phyloP scores from a whole-genome alignment of 2,113 vertebrate species.

The Esox niger region DNA sequence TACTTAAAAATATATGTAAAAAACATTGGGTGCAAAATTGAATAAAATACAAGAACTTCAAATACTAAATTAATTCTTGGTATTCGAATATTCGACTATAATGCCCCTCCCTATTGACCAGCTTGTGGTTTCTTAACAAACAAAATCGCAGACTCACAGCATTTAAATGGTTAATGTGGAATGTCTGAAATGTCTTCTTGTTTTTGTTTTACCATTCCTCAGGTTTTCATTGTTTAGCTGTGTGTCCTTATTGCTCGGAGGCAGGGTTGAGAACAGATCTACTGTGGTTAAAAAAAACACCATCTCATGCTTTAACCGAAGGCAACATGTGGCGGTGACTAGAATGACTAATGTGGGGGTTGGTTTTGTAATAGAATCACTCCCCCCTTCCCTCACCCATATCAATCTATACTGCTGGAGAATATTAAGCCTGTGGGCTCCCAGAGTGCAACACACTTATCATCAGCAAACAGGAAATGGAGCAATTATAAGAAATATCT shows the following conservation, averaged over 20 bases:
- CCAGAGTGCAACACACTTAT: constrained; percentile 25
- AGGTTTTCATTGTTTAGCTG: background rate
- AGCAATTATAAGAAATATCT: constrained; percentile 20
- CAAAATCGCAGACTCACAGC: no score
- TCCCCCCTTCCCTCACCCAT: background rate
- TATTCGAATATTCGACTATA: no score
- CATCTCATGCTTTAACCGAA: constrained; percentile 11
- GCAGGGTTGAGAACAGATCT: background rate
- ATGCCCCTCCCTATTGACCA: no score
- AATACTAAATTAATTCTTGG: no score
- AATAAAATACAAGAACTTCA: no score
- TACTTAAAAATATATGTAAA: no score
- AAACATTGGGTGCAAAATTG: no score
- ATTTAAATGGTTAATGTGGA: background rate
- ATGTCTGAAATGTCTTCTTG: background rate
- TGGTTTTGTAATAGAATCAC: constrained; percentile 16
- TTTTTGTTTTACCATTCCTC: background rate
- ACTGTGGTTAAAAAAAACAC: background rate
- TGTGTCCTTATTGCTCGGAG: background rate
- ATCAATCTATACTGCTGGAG: constrained; percentile 14
- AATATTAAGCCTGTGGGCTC: background rate
- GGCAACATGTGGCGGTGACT: constrained; percentile 22
- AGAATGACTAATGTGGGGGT: constrained; percentile 34
- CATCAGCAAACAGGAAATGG: constrained; percentile 6
- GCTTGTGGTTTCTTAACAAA: no score